These are phyloP conservation scores for Asteroscopus sphinx DNA, from an alignment of 2,888 invertebrate genomes.

Conservation along the genomic window DNA sequence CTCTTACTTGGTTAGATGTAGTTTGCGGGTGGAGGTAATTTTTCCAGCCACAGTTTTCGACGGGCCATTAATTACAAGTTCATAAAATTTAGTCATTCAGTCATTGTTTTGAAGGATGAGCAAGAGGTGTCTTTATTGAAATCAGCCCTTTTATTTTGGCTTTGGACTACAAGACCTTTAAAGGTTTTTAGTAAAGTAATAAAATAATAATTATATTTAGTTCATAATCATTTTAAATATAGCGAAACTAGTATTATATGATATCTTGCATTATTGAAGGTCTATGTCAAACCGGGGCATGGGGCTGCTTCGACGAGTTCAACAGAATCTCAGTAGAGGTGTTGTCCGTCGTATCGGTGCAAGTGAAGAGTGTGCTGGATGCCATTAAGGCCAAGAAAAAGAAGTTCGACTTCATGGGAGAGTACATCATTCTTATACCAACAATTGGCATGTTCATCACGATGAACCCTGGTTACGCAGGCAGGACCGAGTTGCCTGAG, in stretches of 20 bases:
- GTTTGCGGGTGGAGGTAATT: too few relatives aligned
- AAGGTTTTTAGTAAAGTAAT: too few relatives aligned
- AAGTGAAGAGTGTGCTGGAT: conserved; percentile 96
- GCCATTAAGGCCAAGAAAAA: conserved; percentile 95
- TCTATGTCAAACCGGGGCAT: conserved; percentile 97
- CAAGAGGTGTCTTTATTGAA: too few relatives aligned
- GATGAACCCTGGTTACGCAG: conserved; percentile 99
- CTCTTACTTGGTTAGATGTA: too few relatives aligned
- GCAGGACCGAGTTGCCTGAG: conserved; percentile 96
- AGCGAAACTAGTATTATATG: background rate
- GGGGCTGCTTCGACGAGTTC: conserved; percentile 99
- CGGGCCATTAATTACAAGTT: too few relatives aligned
- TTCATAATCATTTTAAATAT: conserved; percentile 1
- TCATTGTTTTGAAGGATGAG: too few relatives aligned
- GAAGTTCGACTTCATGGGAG: conserved; percentile 96
- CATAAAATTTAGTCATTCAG: too few relatives aligned
- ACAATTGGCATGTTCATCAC: conserved; percentile 98
- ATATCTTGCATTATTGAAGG: conserved; percentile 72
- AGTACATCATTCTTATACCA: conserved; percentile 92
- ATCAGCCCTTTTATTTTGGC: too few relatives aligned
- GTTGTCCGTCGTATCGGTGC: conserved; percentile 98
- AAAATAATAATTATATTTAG: too few relatives aligned
- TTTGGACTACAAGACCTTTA: too few relatives aligned
- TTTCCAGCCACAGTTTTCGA: too few relatives aligned
- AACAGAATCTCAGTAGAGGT: conserved; percentile 98